These are phyloP conservation scores for Eupithecia inturbata DNA, from an alignment of 2,888 invertebrate genomes.

Conservation along the genomic window DNA sequence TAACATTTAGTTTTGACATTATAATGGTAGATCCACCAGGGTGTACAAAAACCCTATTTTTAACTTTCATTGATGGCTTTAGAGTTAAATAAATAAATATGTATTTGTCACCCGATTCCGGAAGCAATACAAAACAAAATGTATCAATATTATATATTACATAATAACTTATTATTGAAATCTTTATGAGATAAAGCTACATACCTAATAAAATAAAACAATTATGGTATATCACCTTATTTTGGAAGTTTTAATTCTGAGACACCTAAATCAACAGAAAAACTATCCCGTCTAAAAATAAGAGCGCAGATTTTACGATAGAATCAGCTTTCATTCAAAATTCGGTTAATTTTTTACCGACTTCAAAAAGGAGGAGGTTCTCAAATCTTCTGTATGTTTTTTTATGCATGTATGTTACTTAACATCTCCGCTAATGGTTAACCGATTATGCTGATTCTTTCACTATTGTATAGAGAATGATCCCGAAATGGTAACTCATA, in stretches of 20 bases:
- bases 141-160: constrained; percentile 19
- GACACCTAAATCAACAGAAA: neutral
- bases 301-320: neutral
- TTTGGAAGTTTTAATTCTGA: neutral
- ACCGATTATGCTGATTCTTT: no score
- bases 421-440: no score
- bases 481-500: no score
- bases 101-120: constrained; percentile 7
- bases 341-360: no score
- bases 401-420: no score
- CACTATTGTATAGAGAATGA: no score
- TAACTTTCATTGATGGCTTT: neutral
- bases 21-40: neutral
- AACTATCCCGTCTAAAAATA: neutral
- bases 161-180: constrained; percentile 13
- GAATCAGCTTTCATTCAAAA: no score
- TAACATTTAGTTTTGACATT: neutral
- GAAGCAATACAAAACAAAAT: constrained; percentile 12
- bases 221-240: constrained; percentile 10
- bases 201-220: constrained; percentile 18
- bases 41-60: neutral
- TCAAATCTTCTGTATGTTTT: no score
- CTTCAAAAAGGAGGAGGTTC: no score
- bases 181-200: constrained; percentile 4
- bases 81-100: constrained; percentile 6